phyloP scores from a whole-genome alignment of 2,888 invertebrate species.

The Julus scandinavius region DNA sequence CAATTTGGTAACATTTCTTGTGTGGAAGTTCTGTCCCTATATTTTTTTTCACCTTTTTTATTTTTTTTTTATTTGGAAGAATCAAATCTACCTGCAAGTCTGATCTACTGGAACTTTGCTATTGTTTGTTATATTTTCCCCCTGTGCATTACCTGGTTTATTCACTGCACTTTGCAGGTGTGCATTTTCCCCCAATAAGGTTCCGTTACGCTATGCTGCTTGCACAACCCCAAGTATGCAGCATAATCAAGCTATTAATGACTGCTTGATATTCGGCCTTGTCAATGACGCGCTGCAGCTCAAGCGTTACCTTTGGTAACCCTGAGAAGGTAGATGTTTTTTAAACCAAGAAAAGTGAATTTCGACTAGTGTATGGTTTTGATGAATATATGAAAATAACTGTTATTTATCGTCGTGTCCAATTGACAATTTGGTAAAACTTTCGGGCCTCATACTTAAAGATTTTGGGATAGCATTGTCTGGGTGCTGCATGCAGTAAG shows the following conservation, averaged over 20 bases:
- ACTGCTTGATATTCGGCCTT: constrained; percentile 35
- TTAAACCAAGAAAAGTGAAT: neutral
- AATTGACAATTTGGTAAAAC: neutral
- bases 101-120: neutral
- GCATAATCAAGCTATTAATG: constrained; percentile 39
- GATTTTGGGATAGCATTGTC: neutral
- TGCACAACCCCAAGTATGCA: constrained; percentile 40
- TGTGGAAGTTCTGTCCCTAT: neutral
- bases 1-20: neutral
- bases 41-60: neutral
- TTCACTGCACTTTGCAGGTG: constrained; percentile 10
- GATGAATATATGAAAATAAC: neutral
- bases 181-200: neutral
- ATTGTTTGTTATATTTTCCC: neutral
- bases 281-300: constrained; percentile 33
- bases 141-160: neutral
- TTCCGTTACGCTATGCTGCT: constrained; percentile 37
- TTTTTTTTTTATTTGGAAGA: neutral
- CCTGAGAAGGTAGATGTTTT: constrained; percentile 19
- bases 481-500: neutral
- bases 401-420: neutral
- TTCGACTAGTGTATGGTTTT: neutral
- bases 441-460: neutral
- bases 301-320: constrained; percentile 18
- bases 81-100: neutral